These are phyloP conservation scores for Erebia ligea DNA, from an alignment of 2,888 invertebrate species.

Conservation along the genomic window DNA sequence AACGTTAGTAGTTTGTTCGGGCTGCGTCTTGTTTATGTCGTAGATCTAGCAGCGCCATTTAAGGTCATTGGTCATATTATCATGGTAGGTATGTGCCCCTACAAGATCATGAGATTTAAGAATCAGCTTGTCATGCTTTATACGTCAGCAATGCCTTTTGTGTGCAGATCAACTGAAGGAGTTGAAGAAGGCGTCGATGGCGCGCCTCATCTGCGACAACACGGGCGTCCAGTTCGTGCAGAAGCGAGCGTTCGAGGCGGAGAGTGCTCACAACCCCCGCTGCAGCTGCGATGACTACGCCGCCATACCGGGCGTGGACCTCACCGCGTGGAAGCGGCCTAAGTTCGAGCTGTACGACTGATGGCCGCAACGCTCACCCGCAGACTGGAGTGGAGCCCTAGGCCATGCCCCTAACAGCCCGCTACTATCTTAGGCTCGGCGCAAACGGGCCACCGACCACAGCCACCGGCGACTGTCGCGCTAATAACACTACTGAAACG, in stretches of 20 bases:
- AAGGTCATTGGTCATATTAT: no score
- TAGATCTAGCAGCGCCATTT: no score
- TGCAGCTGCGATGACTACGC: slow-evolving; percentile 65
- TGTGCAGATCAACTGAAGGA: slow-evolving; percentile 87
- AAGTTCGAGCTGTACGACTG: slow-evolving; percentile 54
- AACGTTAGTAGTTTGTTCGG: no score
- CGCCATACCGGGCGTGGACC: slow-evolving; percentile 71
- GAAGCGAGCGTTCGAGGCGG: slow-evolving; percentile 85
- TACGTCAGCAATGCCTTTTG: neutral
- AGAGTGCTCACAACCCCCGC: slow-evolving; percentile 77
- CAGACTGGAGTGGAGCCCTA: neutral
- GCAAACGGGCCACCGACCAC: no score
- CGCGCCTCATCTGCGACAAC: slow-evolving; percentile 92
- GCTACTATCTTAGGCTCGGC: no score
- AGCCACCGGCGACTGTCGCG: no score
- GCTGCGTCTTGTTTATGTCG: no score
- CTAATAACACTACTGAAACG: no score
- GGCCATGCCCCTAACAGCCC: no score
- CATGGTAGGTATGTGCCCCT: no score
- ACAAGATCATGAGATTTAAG: no score
- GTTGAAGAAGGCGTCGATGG: slow-evolving; percentile 90
- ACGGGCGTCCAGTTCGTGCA: slow-evolving; percentile 88
- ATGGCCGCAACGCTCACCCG: neutral
- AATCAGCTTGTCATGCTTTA: no score
- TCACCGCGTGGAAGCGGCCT: slow-evolving; percentile 75